phyloP scores from a whole-genome alignment of 1,140 invertebrate genomes.

The Achroia grisella region DNA sequence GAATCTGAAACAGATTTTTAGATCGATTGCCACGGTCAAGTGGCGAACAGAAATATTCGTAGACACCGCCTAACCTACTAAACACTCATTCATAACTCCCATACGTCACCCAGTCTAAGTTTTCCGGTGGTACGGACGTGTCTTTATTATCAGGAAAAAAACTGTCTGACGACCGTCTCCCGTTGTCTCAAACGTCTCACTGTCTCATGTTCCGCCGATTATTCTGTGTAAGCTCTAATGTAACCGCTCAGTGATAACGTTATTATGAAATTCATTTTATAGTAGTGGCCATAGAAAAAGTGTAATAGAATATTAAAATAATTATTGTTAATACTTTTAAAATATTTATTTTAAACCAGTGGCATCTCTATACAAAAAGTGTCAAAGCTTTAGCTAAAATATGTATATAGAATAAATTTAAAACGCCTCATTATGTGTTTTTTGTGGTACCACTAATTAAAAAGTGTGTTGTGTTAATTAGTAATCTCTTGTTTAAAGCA shows the following conservation, averaged over 20 bases:
- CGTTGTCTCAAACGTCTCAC: slow-evolving; percentile 7
- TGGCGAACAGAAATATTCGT: slow-evolving; percentile 54
- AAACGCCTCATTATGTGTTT: too few species aligned
- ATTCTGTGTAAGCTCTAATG: slow-evolving; percentile 38
- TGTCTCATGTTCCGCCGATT: slow-evolving; percentile 45
- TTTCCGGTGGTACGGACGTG: slow-evolving; percentile 1
- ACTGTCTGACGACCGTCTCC: neutral
- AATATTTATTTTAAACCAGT: too few species aligned
- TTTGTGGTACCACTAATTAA: too few species aligned
- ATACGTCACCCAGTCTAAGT: slow-evolving; percentile 21
- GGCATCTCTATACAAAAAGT: too few species aligned
- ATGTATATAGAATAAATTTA: too few species aligned
- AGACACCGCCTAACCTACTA: slow-evolving; percentile 39
- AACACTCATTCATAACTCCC: slow-evolving; percentile 43
- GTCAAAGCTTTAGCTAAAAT: too few species aligned
- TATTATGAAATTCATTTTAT: too few species aligned
- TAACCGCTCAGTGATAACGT: too few species aligned
- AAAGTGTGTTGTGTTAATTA: too few species aligned
- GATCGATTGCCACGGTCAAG: slow-evolving; percentile 52
- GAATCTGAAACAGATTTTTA: slow-evolving; percentile 54
- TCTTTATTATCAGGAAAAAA: slow-evolving; percentile 33
- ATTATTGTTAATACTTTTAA: too few species aligned
- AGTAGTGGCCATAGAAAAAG: too few species aligned
- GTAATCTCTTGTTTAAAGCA: slow-evolving; percentile 40
- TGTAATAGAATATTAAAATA: too few species aligned